Evolutionary conservation across 2,888 invertebrate genomes (phyloP), one percentile per base, ranked within the genome.

Genomic region (Diogma glabrata): DNA sequence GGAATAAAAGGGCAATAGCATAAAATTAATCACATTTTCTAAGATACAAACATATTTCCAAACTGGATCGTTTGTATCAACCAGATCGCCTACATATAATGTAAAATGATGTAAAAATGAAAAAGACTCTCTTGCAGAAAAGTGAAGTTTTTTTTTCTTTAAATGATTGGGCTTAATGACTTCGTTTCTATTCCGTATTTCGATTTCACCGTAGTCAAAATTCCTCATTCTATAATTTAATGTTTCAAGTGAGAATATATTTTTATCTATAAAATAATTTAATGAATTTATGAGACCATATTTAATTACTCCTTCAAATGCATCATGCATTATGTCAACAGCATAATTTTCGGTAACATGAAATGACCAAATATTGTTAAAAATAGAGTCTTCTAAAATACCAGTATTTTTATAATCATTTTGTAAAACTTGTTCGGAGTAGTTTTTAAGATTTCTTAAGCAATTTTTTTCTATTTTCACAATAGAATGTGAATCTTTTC

Each of bases 251-350:
- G 38, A 43, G 50, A 53, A 30, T 51, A 50, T 51, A 30, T 51
- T 53, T 33, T 30, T 33, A 24, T 45, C 47, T 45, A 53, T 45
- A 51, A 51, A 46, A 49, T 28, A 30, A 49, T 28, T 14, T 28
- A 49, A 28, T 3, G 9, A n/a, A 8, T 30, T 30, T 17, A 40
- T 45, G 10, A 51, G 22, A 49, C 50, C 48, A 33, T 50, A 53
- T 50, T 46, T 53, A 9, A 53, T 53, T 40, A 55, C 51, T 3
- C 53, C 54, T 47, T 51, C 43, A 26, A 48, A 54, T 10, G 53
- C 7, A 51, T 54, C 54, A 19, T 55, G 51, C 55, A 54, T 55
- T 51, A 53, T 49, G 49, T 55, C 55, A 49, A 51, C 53, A 28
- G 50, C 49, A 51, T 52, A 52, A 50, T 53, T 52, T 48, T 51